Base-by-base conservation (phyloP, 1,140 invertebrate species). In the Scaptomyza hsui region DNA sequence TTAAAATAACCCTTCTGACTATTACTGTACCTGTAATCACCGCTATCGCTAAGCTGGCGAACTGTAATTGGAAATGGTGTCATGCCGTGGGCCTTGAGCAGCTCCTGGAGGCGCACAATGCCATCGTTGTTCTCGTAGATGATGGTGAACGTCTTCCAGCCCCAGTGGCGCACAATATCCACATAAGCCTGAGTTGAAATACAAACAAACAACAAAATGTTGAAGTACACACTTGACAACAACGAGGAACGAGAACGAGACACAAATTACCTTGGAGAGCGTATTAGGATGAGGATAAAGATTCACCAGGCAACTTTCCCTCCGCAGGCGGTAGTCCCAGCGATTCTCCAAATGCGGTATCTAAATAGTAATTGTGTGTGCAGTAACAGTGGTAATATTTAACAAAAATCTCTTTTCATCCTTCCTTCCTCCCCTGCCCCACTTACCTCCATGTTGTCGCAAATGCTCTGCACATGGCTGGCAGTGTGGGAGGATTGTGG, bases 51-150 rank as follows among this genome's bases (percentile, higher is more conserved):
- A 16, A 97, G 92, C 85, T 97, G 96, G 62, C 95, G 93, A 3
- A 97, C 95, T 2, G 95, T 94, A 44, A 97, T 96, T 4, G 96
- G 96, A 92, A 95, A 94, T 75, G 96, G 95, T 29, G 95, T 95
- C 12, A 96, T 95, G 52, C 96, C 95, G 71, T 98, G 96, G 7
- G 96, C 95, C 92, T 98, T 98, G 7, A 99, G 93, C 37, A 99
- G 93, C 90, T 98, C 97, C 92, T 99, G 98, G 6, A 99, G 93
- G 53, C 97, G 94, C 18, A 98, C 96, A 61, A 99, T 92, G 42
- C 97, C 97, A 88, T 98, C 97, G 91, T 98, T 98, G 92, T 96
- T 97, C 92, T 99, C 97, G 91, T 98, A 99, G 59, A 99, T 95
- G 71, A 99, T 97, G 10, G 97, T 98, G 90, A 99, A 99, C 18